Percentiles rank a stretch among this genome's conserved stretches.
Conservation (phyloP, 2,113 vertebrate genomes). For the Rhineura floridana region DNA sequence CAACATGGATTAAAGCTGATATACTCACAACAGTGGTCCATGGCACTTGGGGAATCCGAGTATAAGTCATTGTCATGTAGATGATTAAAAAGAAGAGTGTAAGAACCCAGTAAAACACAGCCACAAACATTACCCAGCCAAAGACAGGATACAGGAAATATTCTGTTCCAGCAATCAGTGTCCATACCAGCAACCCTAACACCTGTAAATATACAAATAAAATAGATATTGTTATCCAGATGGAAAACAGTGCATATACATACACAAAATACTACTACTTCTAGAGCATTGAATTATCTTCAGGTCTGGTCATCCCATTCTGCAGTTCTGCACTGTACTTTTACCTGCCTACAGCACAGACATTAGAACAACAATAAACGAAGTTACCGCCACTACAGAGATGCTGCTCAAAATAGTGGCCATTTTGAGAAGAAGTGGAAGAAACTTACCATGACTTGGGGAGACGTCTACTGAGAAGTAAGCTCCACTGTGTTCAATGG, state of each 20-base stretch:
- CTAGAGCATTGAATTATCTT: not conserved
- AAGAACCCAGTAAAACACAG: constrained; percentile 90
- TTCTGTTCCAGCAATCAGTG: constrained; percentile 88
- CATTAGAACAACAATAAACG: not conserved
- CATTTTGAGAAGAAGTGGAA: no score
- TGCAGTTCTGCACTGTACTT: not conserved
- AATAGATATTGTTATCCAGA: constrained; percentile 24
- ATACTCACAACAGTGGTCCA: constrained; percentile 89
- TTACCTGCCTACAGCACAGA: not conserved
- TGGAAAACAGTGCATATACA: not conserved
- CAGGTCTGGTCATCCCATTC: not conserved
- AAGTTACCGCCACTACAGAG: no score
- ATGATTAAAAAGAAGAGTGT: constrained; percentile 88
- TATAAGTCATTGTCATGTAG: constrained; percentile 86
- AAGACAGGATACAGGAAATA: constrained; percentile 86
- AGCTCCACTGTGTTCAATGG: no score
- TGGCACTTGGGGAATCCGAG: constrained; percentile 85
- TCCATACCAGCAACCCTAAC: constrained; percentile 92
- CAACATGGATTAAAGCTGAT: not conserved
- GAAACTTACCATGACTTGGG: not conserved
- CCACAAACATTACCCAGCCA: constrained; percentile 93
- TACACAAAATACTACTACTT: not conserved
- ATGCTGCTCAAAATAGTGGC: no score
- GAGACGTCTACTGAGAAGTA: no score
- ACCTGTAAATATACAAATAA: constrained; percentile 74